These are phyloP conservation scores for Pimephales promelas DNA, from an alignment of 2,113 vertebrate genomes.

Conservation along the genomic window DNA sequence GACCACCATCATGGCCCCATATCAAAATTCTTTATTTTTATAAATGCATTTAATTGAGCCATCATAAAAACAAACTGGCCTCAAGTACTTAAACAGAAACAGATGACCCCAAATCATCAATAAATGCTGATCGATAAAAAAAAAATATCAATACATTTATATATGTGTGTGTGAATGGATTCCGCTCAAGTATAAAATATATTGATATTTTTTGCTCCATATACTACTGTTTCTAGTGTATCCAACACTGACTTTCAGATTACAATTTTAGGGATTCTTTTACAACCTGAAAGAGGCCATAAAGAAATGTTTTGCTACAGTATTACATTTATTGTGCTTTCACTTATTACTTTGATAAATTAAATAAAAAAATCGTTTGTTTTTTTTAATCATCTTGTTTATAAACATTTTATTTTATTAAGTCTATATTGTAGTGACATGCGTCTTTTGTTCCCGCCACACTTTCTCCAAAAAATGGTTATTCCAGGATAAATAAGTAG, in stretches of 20 bases:
- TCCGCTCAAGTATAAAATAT: neutral
- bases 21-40: slow-evolving; percentile 38
- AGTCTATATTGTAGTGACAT: neutral
- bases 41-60: slow-evolving; percentile 36
- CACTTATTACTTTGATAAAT: neutral
- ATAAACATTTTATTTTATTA: neutral
- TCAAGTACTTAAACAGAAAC: slow-evolving; percentile 40
- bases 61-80: slow-evolving; percentile 51
- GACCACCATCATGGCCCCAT: neutral
- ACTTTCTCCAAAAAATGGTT: slow-evolving; percentile 34
- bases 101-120: slow-evolving; percentile 48
- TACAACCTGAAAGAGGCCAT: neutral
- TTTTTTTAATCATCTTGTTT: no score
- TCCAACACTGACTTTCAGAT: no score
- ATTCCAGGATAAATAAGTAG: slow-evolving; percentile 51
- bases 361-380: no score
- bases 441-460: neutral
- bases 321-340: neutral
- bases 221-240: neutral
- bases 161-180: no score
- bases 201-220: neutral
- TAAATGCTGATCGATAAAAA: no score
- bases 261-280: no score
- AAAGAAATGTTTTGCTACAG: neutral
- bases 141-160: no score